phyloP scores from a whole-genome alignment of 2,888 invertebrate species.

The Eristalinus sepulchralis region DNA sequence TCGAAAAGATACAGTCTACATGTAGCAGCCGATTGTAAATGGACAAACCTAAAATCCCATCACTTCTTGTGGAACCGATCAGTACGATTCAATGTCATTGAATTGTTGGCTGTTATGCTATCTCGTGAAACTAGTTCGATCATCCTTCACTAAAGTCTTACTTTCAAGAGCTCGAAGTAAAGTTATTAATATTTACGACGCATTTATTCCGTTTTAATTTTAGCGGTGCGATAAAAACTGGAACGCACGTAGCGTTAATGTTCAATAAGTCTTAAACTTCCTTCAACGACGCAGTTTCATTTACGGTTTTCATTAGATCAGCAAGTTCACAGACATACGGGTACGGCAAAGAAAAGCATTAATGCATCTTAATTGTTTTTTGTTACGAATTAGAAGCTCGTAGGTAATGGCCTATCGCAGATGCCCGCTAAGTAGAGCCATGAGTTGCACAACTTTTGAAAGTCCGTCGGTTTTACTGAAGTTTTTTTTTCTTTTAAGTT shows the following conservation, averaged over 20 bases:
- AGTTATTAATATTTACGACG: background rate
- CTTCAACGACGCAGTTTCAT: background rate
- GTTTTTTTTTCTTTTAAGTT: background rate
- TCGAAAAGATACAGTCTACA: background rate
- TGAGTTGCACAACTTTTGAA: background rate
- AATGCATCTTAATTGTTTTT: background rate
- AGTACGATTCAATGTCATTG: constrained; percentile 12
- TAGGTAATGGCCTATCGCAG: background rate
- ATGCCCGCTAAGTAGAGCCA: background rate
- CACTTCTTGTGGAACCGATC: background rate
- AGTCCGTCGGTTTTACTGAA: background rate
- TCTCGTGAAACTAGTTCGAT: constrained; percentile 6
- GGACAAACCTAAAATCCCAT: background rate
- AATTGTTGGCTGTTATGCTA: background rate
- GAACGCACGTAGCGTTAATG: background rate
- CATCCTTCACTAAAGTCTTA: background rate
- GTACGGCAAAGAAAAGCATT: background rate
- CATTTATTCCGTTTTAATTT: background rate
- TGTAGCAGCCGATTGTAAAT: background rate
- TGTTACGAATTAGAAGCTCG: background rate
- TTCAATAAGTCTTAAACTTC: background rate
- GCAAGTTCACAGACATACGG: background rate
- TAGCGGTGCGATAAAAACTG: background rate
- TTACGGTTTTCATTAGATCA: background rate
- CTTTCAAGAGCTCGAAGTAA: background rate